phyloP scores from a whole-genome alignment of 1,140 invertebrate genomes.

The Brachionus rubens region DNA sequence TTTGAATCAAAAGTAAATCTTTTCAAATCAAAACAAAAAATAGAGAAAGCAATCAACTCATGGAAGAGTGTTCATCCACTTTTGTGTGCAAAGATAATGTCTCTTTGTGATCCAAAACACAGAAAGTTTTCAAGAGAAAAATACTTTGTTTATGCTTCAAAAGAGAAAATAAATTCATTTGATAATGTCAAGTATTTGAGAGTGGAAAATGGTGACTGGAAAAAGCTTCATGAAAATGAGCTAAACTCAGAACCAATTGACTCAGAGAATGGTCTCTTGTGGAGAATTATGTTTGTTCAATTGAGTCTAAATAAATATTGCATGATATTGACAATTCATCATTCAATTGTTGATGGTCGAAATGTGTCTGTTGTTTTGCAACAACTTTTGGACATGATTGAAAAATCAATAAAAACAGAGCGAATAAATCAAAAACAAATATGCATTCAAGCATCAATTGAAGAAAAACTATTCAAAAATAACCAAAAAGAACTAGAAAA shows the following conservation, averaged over 20 bases:
- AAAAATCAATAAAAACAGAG: conserved; percentile 1
- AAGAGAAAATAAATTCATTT: not conserved
- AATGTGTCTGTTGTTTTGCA: conserved; percentile 7
- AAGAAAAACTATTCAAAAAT: too few species aligned
- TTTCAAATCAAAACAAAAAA: not conserved
- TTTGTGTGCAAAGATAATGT: conserved; percentile 17
- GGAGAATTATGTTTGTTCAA: conserved; percentile 2
- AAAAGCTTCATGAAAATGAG: not conserved
- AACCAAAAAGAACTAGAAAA: not conserved
- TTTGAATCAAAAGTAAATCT: conserved; percentile 15
- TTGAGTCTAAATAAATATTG: not conserved
- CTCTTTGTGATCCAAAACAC: not conserved
- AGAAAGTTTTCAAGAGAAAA: not conserved
- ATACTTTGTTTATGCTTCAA: conserved; percentile 17
- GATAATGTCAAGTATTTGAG: not conserved
- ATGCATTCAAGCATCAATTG: not conserved
- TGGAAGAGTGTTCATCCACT: conserved; percentile 22
- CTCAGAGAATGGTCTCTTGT: not conserved
- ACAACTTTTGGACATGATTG: conserved; percentile 12
- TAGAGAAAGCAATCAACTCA: not conserved
- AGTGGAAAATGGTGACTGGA: not conserved
- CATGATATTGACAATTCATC: not conserved
- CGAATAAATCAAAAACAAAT: not conserved
- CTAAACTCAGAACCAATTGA: not conserved
- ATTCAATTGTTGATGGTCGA: conserved; percentile 3